Conservation (phyloP, 2,888 invertebrate genomes). For the Hofmannophila pseudospretella region DNA sequence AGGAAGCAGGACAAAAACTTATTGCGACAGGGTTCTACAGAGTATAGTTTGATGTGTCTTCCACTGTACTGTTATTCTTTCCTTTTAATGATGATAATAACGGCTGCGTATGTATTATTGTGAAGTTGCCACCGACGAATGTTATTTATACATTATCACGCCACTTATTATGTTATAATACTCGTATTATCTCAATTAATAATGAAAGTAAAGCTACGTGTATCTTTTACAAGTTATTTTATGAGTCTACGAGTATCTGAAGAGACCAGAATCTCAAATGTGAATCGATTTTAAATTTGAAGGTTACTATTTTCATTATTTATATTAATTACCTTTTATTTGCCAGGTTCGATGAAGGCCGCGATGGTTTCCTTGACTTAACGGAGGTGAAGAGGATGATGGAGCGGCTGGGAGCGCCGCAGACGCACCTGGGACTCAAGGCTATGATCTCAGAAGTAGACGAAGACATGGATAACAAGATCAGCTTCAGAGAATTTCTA, state of each 20-base stretch:
- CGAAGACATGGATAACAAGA: slow-evolving; percentile 89
- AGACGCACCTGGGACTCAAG: slow-evolving; percentile 96
- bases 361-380: slow-evolving; percentile 92
- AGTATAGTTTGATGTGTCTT: too few relatives aligned
- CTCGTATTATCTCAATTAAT: too few relatives aligned
- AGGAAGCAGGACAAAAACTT: too few relatives aligned
- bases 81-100: slow-evolving; percentile 14
- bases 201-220: too few relatives aligned
- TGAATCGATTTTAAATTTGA: too few relatives aligned
- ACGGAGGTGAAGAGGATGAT: slow-evolving; percentile 96
- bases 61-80: slow-evolving; percentile 33
- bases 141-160: too few relatives aligned
- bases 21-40: too few relatives aligned
- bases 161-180: too few relatives aligned
- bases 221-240: too few relatives aligned
- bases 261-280: too few relatives aligned
- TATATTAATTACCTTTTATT: slow-evolving; percentile 4
- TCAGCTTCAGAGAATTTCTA: slow-evolving; percentile 94
- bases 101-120: neutral
- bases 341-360: slow-evolving; percentile 92
- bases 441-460: slow-evolving; percentile 96
- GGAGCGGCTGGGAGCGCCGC: slow-evolving; percentile 96
- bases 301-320: neutral
- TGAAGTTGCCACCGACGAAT: neutral
- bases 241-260: too few relatives aligned